Base-by-base conservation (phyloP, 2,113 vertebrate genomes). In the Paramisgurnus dabryanus region DNA sequence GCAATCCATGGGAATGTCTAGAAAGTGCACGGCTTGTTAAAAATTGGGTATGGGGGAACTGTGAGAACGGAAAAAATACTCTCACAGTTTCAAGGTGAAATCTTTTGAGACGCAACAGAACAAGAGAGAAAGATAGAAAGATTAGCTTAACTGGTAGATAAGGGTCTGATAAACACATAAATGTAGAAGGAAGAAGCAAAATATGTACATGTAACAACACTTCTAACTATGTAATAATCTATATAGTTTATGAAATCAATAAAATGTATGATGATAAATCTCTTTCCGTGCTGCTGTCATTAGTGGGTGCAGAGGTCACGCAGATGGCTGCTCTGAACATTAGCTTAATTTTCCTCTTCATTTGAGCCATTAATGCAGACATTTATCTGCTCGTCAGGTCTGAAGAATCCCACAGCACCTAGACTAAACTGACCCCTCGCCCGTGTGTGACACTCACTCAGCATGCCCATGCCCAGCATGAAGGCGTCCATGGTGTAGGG, bases 271-370 rank as follows among this genome's bases (percentile, higher is more conserved):
- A 34, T 34, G 27, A 34, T 34, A 34, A 34, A 34, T 34, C 90
- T 92, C 89, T 86, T 68, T 90, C 89, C 88, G 88, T 78, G 55
- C 91, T 69, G 89, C 90, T 85, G 90, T 92, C 82, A 49, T 93
- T 86, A 91, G 89, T 87, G 83, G 79, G 92, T 92, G 94, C 92
- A 91, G 87, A 92, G 94, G 95, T 92, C 94, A 94, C 95, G 93
- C 90, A 92, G 95, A 94, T 90, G 93, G 94, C 95, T 95, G 97
- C 97, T 96, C 96, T 96, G 94, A 94, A 95, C 96, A 97, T 98
- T 95, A 97, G 95, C 96, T 95, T 95, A 96, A 97, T 98, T 97
- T 97, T 98, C 96, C 95, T 96, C 95, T 95, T 97, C 96, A 98
- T 98, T 98, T 96, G 92, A 93, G 89, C 92, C 94, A 91, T 93